These are phyloP conservation scores for Anorthoa munda DNA, from an alignment of 2,888 invertebrate genomes.

Conservation along the genomic window DNA sequence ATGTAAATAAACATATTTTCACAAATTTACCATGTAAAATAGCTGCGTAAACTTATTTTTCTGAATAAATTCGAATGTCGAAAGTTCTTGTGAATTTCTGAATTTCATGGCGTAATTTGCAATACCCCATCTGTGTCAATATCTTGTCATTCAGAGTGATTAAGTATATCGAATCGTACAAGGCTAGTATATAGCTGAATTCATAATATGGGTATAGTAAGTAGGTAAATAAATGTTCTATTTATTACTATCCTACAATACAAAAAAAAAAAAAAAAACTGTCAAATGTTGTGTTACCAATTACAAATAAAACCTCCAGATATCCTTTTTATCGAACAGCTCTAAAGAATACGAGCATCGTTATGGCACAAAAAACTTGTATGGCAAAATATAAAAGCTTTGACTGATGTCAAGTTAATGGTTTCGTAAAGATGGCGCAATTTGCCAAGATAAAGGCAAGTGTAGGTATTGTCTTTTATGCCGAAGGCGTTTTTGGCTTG, in stretches of 20 bases:
- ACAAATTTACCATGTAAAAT: too few species aligned
- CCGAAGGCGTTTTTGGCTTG: slow-evolving; percentile 41
- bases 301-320: slow-evolving; percentile 41
- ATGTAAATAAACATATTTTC: too few species aligned
- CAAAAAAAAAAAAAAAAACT: neutral
- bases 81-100: too few species aligned
- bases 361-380: slow-evolving; percentile 61
- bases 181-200: too few species aligned
- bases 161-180: too few species aligned
- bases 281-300: slow-evolving; percentile 21
- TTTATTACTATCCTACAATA: neutral
- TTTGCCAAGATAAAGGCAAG: slow-evolving; percentile 74
- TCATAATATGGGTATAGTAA: too few species aligned
- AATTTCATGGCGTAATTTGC: too few species aligned
- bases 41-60: too few species aligned
- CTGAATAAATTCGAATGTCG: too few species aligned
- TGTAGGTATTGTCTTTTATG: slow-evolving; percentile 70
- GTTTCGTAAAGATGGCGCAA: slow-evolving; percentile 73
- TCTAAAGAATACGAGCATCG: slow-evolving; percentile 50
- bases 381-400: slow-evolving; percentile 73
- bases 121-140: too few species aligned
- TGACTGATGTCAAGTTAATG: slow-evolving; percentile 75
- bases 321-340: slow-evolving; percentile 55
- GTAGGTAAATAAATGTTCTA: too few species aligned
- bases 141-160: too few species aligned